Evolutionary conservation across 2,113 vertebrate species (phyloP).

Genomic region (Forbesichthys papilliferus): DNA sequence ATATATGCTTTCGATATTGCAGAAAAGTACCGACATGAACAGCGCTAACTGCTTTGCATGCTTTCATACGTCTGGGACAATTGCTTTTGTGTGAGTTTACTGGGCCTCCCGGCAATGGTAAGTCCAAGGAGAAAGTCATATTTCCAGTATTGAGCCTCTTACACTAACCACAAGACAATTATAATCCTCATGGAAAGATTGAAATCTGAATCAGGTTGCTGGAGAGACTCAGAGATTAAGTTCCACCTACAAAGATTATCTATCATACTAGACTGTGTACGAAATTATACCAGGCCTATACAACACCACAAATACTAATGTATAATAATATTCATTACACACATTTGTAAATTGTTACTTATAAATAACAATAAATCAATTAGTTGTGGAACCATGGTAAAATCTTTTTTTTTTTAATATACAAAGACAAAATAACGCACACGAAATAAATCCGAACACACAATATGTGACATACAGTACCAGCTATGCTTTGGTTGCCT

Average conservation of each 20-base stretch:
- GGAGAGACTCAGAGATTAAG: too few relatives aligned
- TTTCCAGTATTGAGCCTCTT: constrained; percentile 27
- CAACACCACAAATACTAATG: too few relatives aligned
- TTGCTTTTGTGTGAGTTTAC: constrained; percentile 47
- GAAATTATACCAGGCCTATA: too few relatives aligned
- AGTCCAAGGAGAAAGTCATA: constrained; percentile 10
- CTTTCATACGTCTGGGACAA: constrained; percentile 22
- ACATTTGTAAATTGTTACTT: too few relatives aligned
- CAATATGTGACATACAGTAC: constrained; percentile 8
- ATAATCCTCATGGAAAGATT: constrained; percentile 21
- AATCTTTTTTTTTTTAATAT: too few relatives aligned
- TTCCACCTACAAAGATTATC: too few relatives aligned
- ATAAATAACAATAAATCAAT: too few relatives aligned
- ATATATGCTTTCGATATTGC: not conserved
- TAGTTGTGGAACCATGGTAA: too few relatives aligned
- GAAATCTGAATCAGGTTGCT: too few relatives aligned
- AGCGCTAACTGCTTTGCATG: constrained; percentile 27
- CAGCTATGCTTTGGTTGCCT: constrained; percentile 22
- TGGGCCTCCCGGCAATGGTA: constrained; percentile 20
- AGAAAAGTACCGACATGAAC: constrained; percentile 30
- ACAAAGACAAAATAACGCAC: not conserved
- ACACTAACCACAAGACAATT: not conserved
- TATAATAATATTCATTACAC: too few relatives aligned
- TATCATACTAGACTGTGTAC: too few relatives aligned
- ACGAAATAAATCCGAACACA: constrained; percentile 2